Evolutionary conservation across 1,140 invertebrate species (phyloP), one percentile per base, ranked within the genome.

Genomic region (Lasioglossum baleicum): DNA sequence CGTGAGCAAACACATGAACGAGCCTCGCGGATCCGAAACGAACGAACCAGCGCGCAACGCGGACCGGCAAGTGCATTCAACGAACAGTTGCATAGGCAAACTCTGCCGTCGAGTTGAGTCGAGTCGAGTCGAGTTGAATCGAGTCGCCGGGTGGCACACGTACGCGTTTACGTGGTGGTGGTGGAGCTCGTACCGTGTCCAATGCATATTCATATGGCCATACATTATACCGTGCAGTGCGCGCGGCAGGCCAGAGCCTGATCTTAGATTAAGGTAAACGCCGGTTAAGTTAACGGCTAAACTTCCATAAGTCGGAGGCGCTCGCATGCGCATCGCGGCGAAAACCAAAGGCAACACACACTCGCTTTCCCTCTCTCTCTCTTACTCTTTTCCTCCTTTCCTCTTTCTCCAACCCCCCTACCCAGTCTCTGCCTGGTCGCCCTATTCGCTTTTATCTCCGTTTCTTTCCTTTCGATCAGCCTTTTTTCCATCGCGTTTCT

Each of bases 201-300:
- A 83, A 92, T 93, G 92, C 92, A 93, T 93, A 93, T 93, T 93
- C 92, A 93, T 93, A 93, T 88, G 90, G 86, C 86, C 90, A 91
- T 92, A 93, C 91, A 92, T 93, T 92, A 93, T 88, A 86, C 81
- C 84, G 88, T 81, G 82, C 78, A 13, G 70, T 78, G 81, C 76
- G 77, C 85, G 83, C 80, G 83, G 85, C 84, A 83, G 81, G 80
- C 85, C 81, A 83, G 77, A 78, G 84, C 89, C 51, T 90, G 92
- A 93, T 93, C 92, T 93, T 93, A 93, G 92, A 93, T 93, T 93
- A 93, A 93, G 92, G 92, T 93, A 93, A 93, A 93, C 92, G 92
- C 92, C 92, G 92, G 92, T 93, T 93, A 93, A 93, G 91, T 93
- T 93, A 93, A 93, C 92, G 92, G 92, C 92, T 93, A 91, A 92